phyloP scores from a whole-genome alignment of 1,140 invertebrate genomes.

The Nephila pilipes region DNA sequence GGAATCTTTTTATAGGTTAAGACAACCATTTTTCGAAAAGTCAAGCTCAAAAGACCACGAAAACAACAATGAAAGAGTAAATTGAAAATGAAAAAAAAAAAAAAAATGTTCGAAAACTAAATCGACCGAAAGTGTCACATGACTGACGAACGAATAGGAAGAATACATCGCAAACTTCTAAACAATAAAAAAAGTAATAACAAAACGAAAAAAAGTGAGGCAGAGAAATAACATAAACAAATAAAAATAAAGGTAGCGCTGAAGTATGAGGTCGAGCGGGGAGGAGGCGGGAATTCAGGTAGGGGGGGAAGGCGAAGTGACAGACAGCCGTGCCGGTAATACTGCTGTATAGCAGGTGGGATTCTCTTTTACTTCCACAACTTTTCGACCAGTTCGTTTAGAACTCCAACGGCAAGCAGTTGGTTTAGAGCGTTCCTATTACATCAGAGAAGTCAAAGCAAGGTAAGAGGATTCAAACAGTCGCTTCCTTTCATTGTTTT shows the following conservation, averaged over 20 bases:
- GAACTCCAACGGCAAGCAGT: constrained; percentile 52
- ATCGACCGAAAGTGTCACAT: constrained; percentile 47
- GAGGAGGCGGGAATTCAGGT: background rate
- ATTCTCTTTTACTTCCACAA: background rate
- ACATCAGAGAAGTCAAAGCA: constrained; percentile 8
- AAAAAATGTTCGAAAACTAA: background rate
- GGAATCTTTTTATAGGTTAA: constrained; percentile 5
- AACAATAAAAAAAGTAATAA: background rate
- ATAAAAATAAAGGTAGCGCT: constrained; percentile 54
- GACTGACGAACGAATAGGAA: constrained; percentile 7
- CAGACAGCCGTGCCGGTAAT: constrained; percentile 11
- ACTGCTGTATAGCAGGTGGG: constrained; percentile 72
- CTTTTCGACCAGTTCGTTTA: constrained; percentile 47
- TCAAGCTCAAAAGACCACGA: background rate
- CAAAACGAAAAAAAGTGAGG: constrained; percentile 33
- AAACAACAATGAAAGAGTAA: background rate
- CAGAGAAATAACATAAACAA: constrained; percentile 40
- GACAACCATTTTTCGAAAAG: background rate
- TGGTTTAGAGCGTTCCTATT: constrained; percentile 36
- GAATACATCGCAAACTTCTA: too few relatives aligned
- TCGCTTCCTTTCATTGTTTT: constrained; percentile 19
- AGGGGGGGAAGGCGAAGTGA: background rate
- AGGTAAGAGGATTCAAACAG: constrained; percentile 39
- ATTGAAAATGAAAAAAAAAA: background rate
- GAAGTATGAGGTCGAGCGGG: constrained; percentile 58